Evolutionary conservation across 2,888 invertebrate genomes (phyloP).

Genomic region (Acronicta leporina): DNA sequence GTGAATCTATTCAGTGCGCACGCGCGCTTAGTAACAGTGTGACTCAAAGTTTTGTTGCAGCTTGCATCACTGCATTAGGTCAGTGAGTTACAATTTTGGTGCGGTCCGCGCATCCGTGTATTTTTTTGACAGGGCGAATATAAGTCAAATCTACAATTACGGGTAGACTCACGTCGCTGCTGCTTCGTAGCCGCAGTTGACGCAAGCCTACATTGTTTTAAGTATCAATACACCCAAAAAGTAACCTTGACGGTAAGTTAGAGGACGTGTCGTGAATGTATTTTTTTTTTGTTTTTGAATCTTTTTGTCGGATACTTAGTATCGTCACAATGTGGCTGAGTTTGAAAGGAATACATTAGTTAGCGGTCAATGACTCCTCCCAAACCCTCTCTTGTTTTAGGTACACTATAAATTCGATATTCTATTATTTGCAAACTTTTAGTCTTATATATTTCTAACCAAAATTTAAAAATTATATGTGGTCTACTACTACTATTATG

Average conservation of each 20-base stretch:
- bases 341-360: conserved; percentile 84
- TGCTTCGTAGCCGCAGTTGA: conserved; percentile 58
- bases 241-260: conserved; percentile 70
- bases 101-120: conserved; percentile 14
- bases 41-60: conserved; percentile 36
- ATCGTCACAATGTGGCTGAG: conserved; percentile 76
- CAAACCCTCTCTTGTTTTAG: conserved; percentile 47
- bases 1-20: conserved; percentile 27
- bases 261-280: conserved; percentile 71
- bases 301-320: conserved; percentile 81
- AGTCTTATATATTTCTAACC: no score
- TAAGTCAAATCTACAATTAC: conserved; percentile 74
- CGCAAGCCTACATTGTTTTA: conserved; percentile 71
- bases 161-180: conserved; percentile 59
- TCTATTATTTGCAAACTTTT: background rate
- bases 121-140: conserved; percentile 61
- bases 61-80: conserved; percentile 39
- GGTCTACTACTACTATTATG: no score
- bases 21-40: conserved; percentile 23
- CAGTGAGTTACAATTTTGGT: conserved; percentile 40
- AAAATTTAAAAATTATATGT: no score
- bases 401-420: conserved; percentile 60
- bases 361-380: conserved; percentile 72
- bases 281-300: conserved; percentile 72
- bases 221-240: conserved; percentile 63